phyloP scores from a whole-genome alignment of 64 coral and sea anemone species.

The Platygyra sinensis region DNA sequence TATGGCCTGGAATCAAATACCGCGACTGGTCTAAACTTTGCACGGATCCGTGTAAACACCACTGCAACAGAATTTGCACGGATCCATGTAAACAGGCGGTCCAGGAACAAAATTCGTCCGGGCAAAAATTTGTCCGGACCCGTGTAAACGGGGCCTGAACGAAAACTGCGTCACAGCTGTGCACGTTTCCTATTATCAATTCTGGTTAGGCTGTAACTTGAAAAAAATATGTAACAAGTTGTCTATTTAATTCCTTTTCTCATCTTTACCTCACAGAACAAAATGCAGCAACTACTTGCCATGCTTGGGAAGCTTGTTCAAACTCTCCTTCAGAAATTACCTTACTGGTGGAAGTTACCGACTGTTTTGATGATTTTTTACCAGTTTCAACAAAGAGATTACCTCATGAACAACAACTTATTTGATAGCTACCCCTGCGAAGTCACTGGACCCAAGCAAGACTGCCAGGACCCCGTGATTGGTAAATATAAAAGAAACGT shows the following conservation, averaged over 20 bases:
- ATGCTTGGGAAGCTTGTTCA: conserved; percentile 11
- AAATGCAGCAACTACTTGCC: neutral
- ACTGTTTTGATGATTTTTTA: conserved; percentile 73
- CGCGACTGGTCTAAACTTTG: too few relatives aligned
- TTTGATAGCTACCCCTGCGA: conserved; percentile 58
- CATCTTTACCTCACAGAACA: neutral
- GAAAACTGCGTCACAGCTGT: too few relatives aligned
- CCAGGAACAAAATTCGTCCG: too few relatives aligned
- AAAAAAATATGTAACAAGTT: too few relatives aligned
- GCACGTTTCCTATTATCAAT: too few relatives aligned
- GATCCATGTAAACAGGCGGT: too few relatives aligned
- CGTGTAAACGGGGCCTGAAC: too few relatives aligned
- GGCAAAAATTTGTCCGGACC: too few relatives aligned
- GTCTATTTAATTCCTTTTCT: neutral
- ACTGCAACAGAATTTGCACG: too few relatives aligned
- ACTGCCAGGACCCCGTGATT: conserved; percentile 75
- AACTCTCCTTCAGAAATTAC: neutral
- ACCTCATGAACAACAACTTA: conserved; percentile 62
- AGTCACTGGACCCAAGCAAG: conserved; percentile 17
- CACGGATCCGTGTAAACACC: too few relatives aligned
- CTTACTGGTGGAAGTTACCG: conserved; percentile 80
- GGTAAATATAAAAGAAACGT: conserved; percentile 7
- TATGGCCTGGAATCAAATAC: too few relatives aligned
- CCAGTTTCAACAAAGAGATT: conserved; percentile 61
- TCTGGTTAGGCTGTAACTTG: too few relatives aligned